These are phyloP conservation scores for Tetraneura akinire DNA, from an alignment of 1,140 invertebrate species.

Conservation along the genomic window DNA sequence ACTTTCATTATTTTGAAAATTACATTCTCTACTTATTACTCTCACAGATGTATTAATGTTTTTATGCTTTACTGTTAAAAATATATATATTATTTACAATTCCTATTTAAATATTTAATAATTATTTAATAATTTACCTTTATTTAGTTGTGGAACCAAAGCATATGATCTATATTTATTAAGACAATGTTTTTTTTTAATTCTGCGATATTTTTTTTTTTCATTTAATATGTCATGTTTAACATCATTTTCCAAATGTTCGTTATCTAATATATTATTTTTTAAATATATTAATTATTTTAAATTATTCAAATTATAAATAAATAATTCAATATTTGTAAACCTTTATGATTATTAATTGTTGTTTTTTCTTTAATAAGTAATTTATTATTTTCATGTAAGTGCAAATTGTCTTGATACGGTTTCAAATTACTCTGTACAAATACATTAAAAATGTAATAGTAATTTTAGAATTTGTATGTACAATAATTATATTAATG, in stretches of 20 bases:
- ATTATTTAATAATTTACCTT: slow-evolving; percentile 23
- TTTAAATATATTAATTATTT: background rate
- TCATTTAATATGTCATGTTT: background rate
- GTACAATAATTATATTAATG: background rate
- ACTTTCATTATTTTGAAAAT: slow-evolving; percentile 28
- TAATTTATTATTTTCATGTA: background rate
- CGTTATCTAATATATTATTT: background rate
- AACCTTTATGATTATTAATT: background rate
- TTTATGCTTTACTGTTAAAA: slow-evolving; percentile 11
- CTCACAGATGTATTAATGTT: background rate
- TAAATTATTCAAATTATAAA: too few relatives aligned
- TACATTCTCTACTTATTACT: background rate
- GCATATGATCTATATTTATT: slow-evolving; percentile 5
- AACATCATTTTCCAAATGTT: background rate
- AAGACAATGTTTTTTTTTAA: background rate
- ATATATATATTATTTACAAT: background rate
- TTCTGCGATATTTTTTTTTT: background rate
- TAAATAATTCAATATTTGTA: background rate
- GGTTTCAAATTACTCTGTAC: slow-evolving; percentile 35
- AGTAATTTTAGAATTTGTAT: background rate
- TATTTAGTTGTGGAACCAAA: slow-evolving; percentile 26
- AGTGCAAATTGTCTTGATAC: slow-evolving; percentile 31
- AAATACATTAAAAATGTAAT: background rate
- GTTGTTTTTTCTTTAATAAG: background rate
- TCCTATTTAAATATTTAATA: too few relatives aligned